Conservation (phyloP, 1,140 invertebrate species). For the Lineus longissimus region DNA sequence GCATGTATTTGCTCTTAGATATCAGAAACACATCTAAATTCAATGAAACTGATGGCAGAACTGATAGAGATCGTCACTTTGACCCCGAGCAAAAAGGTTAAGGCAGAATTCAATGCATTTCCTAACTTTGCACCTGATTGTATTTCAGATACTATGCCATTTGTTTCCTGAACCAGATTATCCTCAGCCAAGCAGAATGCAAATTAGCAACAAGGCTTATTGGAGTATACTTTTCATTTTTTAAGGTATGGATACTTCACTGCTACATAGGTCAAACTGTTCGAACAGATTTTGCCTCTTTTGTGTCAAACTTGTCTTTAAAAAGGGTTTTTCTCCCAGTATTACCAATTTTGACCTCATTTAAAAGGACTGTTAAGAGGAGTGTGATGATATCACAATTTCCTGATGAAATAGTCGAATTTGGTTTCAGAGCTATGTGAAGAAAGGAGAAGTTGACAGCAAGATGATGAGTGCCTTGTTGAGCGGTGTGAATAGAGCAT, state of each 20-base stretch:
- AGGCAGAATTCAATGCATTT: too few relatives aligned
- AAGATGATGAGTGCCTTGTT: conserved; percentile 88
- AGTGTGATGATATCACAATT: neutral
- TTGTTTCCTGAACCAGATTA: conserved; percentile 80
- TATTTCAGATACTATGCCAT: conserved; percentile 75
- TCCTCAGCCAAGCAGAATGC: conserved; percentile 69
- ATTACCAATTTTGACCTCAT: too few relatives aligned
- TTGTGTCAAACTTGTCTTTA: too few relatives aligned
- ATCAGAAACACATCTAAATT: too few relatives aligned
- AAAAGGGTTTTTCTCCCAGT: too few relatives aligned
- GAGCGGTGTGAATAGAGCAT: conserved; percentile 82
- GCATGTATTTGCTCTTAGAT: too few relatives aligned
- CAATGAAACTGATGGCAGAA: too few relatives aligned
- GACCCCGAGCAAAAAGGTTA: too few relatives aligned
- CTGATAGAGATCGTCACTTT: too few relatives aligned
- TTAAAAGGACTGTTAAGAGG: too few relatives aligned
- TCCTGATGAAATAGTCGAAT: neutral
- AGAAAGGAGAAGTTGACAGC: conserved; percentile 75
- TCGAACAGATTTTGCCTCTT: too few relatives aligned
- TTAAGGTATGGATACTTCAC: conserved; percentile 81
- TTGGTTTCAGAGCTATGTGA: conserved; percentile 58
- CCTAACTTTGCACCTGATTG: conserved; percentile 8
- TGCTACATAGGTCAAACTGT: too few relatives aligned
- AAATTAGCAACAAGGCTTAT: conserved; percentile 78
- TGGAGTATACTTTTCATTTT: conserved; percentile 91